Base-by-base conservation (phyloP, 2,888 invertebrate genomes). In the Syrphus vitripennis region DNA sequence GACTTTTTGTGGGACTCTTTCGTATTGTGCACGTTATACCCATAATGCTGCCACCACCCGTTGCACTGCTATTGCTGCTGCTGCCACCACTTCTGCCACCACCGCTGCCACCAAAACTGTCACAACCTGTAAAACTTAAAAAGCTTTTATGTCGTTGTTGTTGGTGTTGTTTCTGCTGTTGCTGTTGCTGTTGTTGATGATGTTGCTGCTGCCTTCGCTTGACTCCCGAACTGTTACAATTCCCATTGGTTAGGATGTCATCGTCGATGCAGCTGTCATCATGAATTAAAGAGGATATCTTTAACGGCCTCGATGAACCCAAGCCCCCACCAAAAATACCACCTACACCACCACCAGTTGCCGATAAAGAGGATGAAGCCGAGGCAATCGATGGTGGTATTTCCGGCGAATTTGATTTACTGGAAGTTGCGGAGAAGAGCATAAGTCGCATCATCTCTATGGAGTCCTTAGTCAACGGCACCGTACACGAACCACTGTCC, bases 401-500 rank as follows among this genome's bases (percentile, higher is more conserved):
- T 78, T 75, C 78, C 76, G 72, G 82, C 31, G 42, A 86, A 71
- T 88, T 83, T 9, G 88, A 90, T 24, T 91, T 90, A 75, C 91
- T 90, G 31, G 91, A 89, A 7, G 90, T 90, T 87, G 92, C 92
- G 10, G 92, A 91, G 50, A 88, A 90, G 55, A 91, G 83, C 91
- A 92, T 91, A 50, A 92, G 88, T 55, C 91, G 91, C 88, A 91
- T 89, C 88, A 92, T 89, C 82, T 91, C 91, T 21, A 90, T 90
- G 42, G 91, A 91, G 76, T 91, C 92, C 6, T 90, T 88, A 29
- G 89, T 87, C 84, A 92, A 61, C 2, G 91, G 92, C 6, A 91
- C 92, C 45, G 91, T 90, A 67, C 92, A 92, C 19, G 92, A 92
- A 26, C 92, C 92, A 48, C 90, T 90, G 75, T 92, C 91, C 0